Conservation (phyloP, 2,797 vertebrate genomes). For the Coregonus suidteri region DNA sequence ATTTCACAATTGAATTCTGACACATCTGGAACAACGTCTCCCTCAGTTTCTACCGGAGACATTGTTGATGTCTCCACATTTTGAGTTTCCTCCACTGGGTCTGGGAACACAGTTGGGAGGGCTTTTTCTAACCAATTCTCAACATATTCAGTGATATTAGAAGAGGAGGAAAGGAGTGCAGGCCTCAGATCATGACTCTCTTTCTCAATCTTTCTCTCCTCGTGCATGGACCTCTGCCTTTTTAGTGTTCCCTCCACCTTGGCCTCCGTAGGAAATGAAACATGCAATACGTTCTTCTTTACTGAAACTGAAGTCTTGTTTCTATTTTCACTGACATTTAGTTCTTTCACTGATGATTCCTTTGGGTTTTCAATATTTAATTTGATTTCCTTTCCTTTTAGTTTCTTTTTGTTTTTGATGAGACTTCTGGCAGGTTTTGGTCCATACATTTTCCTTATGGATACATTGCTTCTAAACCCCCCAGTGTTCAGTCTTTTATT, state of each 20-base stretch:
- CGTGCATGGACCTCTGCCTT: conserved; percentile 65
- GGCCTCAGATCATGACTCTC: conserved; percentile 27
- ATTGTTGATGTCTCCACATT: conserved; percentile 18
- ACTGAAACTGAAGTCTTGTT: conserved; percentile 15
- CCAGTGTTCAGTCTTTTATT: conserved; percentile 59
- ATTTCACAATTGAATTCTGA: conserved; percentile 34
- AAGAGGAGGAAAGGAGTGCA: conserved; percentile 15
- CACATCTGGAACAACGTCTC: conserved; percentile 32
- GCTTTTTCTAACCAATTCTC: conserved; percentile 84
- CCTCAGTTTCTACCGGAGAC: conserved; percentile 25
- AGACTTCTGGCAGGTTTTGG: conserved; percentile 56
- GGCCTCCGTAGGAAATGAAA: conserved; percentile 29
- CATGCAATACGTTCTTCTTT: conserved; percentile 36
- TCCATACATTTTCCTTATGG: conserved; percentile 64
- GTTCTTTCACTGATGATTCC: conserved; percentile 29
- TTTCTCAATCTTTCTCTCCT: conserved; percentile 41
- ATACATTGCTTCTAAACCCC: conserved; percentile 64
- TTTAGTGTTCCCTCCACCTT: conserved; percentile 64
- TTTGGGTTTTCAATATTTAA: conserved; percentile 33
- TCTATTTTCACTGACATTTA: background rate
- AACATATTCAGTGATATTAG: conserved; percentile 80
- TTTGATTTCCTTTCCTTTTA: conserved; percentile 21
- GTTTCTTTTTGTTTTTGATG: conserved; percentile 48
- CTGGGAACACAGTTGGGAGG: conserved; percentile 35
- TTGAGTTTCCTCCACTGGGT: conserved; percentile 34